Evolutionary conservation across 2,888 invertebrate species (phyloP).

Genomic region (Agrenia bidenticulata): DNA sequence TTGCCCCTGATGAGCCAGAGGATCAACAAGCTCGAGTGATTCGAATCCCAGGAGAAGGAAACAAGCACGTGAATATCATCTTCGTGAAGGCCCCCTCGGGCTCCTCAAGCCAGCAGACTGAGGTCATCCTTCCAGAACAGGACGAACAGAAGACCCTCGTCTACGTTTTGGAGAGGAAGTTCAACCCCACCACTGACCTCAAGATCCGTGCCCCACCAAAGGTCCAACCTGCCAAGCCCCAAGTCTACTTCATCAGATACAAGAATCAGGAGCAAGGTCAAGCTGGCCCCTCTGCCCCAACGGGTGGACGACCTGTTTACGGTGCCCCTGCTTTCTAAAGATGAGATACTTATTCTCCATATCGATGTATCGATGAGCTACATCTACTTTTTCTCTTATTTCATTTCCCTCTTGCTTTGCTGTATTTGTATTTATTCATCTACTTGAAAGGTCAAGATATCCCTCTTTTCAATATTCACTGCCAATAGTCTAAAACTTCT

Average conservation of each 20-base stretch:
- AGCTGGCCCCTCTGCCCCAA: neutral
- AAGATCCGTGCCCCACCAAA: conserved; percentile 15
- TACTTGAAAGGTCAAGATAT: no score
- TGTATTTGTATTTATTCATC: neutral
- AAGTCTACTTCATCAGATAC: conserved; percentile 18
- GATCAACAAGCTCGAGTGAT: conserved; percentile 14
- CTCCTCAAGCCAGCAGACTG: conserved; percentile 22
- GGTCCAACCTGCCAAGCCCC: conserved; percentile 15
- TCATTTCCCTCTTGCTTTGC: neutral
- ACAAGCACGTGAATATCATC: conserved; percentile 28
- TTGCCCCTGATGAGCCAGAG: conserved; percentile 15
- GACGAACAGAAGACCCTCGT: conserved; percentile 30
- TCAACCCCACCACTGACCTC: conserved; percentile 23
- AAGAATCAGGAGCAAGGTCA: neutral
- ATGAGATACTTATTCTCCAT: neutral
- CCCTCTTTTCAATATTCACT: no score
- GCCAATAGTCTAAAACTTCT: no score
- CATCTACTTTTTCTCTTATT: neutral
- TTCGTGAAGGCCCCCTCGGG: conserved; percentile 26
- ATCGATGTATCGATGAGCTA: neutral
- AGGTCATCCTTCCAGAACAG: conserved; percentile 30
- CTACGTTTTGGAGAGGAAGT: conserved; percentile 25
- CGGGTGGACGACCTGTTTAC: conserved; percentile 6
- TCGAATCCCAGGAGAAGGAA: conserved; percentile 9
- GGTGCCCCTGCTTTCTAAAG: conserved; percentile 2